A percentile compares a stretch with the other conserved stretches of the same genome.
phyloP scores from a whole-genome alignment of 2,888 invertebrate species.

The Parasteatoda lunata region DNA sequence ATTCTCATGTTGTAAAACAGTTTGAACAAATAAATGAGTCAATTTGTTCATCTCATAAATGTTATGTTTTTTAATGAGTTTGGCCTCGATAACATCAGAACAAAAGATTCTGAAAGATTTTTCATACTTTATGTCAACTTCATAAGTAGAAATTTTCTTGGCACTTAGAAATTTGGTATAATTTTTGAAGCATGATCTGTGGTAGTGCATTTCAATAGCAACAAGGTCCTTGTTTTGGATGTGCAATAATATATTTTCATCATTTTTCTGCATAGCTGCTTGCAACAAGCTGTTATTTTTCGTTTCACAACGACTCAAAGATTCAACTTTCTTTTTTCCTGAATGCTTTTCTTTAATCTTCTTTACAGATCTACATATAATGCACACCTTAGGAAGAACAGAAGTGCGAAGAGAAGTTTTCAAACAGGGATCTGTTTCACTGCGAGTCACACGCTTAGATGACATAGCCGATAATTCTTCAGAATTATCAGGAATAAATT shows the following conservation, averaged over 20 bases:
- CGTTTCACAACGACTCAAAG: too few relatives aligned
- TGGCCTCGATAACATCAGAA: neutral
- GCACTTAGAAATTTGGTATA: constrained; percentile 5
- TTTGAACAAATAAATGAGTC: neutral
- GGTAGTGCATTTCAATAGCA: constrained; percentile 3
- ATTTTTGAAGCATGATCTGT: neutral
- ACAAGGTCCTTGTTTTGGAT: constrained; percentile 3
- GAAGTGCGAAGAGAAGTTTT: too few relatives aligned
- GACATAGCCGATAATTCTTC: too few relatives aligned
- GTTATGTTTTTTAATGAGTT: constrained; percentile 4
- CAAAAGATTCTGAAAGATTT: constrained; percentile 3
- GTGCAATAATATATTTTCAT: neutral
- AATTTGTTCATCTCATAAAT: neutral
- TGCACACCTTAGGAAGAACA: too few relatives aligned
- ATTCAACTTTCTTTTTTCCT: too few relatives aligned
- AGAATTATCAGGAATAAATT: too few relatives aligned
- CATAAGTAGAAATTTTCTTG: neutral
- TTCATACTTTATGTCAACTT: neutral
- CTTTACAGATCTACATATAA: too few relatives aligned
- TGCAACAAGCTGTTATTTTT: too few relatives aligned
- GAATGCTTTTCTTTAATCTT: too few relatives aligned
- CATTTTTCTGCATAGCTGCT: neutral
- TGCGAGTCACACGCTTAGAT: too few relatives aligned
- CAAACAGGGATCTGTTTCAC: too few relatives aligned
- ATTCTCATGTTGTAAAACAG: neutral